phyloP scores from a whole-genome alignment of 2,797 vertebrate species.

The Ibycter americanus region DNA sequence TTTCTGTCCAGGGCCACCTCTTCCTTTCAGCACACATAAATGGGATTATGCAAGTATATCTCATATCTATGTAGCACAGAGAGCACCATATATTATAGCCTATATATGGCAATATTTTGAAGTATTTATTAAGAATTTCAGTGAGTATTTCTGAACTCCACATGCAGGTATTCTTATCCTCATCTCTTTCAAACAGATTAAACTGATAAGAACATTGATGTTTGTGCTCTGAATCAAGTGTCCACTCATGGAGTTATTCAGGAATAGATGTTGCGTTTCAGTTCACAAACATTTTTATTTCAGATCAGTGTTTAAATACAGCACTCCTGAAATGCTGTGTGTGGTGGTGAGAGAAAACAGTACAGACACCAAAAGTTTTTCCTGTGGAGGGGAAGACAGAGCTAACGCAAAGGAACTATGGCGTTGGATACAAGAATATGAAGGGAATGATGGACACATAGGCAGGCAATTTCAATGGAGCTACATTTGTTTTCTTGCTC shows the following conservation, averaged over 20 bases:
- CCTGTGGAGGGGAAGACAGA: background rate
- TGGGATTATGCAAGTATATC: background rate
- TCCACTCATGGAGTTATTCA: background rate
- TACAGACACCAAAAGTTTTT: background rate
- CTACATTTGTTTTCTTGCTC: background rate
- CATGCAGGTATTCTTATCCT: background rate
- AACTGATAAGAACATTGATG: background rate
- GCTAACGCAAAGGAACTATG: background rate
- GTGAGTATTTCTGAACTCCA: background rate
- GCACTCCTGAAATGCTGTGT: background rate
- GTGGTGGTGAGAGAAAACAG: background rate
- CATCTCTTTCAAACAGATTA: background rate
- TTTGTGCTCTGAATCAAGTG: background rate
- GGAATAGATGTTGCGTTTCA: background rate
- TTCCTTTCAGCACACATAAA: background rate
- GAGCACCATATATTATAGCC: background rate
- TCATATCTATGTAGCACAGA: background rate
- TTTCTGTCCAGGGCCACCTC: rapidly evolving
- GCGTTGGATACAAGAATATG: background rate
- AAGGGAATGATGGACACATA: background rate
- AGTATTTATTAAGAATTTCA: background rate
- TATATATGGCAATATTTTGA: background rate
- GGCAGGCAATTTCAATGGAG: background rate
- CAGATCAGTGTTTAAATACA: background rate
- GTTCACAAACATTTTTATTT: background rate